Conservation (phyloP, 2,797 vertebrate species). For the Chromis chromis region DNA sequence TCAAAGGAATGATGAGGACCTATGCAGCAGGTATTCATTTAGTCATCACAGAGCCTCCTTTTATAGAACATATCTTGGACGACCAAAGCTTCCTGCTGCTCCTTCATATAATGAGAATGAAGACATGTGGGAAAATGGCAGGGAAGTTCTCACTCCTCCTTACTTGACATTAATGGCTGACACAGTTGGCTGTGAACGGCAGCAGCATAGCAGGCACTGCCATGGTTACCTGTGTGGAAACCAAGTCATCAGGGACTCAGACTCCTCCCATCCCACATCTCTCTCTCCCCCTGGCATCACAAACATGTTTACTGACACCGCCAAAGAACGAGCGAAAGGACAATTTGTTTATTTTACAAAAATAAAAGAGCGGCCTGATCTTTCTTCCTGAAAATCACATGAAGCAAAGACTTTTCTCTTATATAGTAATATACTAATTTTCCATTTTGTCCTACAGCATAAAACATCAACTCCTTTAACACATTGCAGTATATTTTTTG, state of each 20-base stretch:
- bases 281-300: conserved; percentile 43
- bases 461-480: not conserved
- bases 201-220: conserved; percentile 65
- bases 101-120: conserved; percentile 27
- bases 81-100: conserved; percentile 18
- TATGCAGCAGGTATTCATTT: not conserved
- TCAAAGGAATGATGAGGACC: not conserved
- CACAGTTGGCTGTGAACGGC: conserved; percentile 54
- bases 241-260: conserved; percentile 68
- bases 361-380: conserved; percentile 2
- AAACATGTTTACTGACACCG: conserved; percentile 76
- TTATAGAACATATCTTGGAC: conserved; percentile 27
- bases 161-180: conserved; percentile 60
- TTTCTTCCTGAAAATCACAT: conserved; percentile 1
- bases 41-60: conserved; percentile 7
- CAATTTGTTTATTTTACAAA: not conserved
- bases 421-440: not conserved
- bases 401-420: not conserved
- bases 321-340: conserved; percentile 22
- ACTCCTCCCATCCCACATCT: conserved; percentile 60
- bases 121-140: conserved; percentile 45
- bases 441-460: conserved; percentile 1
- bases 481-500: not conserved
- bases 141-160: conserved; percentile 55
- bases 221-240: conserved; percentile 82